Percentiles rank a stretch among this genome's conserved stretches.
phyloP scores from a whole-genome alignment of 1,140 invertebrate genomes.

The Proales similis region DNA sequence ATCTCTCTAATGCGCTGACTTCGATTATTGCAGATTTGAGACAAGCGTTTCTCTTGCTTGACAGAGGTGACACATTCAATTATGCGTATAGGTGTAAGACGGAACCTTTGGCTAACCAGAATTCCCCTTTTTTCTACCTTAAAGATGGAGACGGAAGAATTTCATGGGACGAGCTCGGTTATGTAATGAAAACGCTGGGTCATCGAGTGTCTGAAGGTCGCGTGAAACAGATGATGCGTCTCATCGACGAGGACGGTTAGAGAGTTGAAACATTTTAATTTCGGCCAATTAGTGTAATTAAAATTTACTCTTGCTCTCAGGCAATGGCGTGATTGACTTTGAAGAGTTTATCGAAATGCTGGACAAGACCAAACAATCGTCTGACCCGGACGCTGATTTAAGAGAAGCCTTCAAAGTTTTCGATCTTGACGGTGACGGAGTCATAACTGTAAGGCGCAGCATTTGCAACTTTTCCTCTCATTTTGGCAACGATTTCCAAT shows the following conservation, averaged over 20 bases:
- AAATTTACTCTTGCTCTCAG: not conserved
- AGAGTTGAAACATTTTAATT: not conserved
- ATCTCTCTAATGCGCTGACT: not conserved
- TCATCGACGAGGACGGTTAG: slow-evolving; percentile 32
- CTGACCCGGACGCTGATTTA: slow-evolving; percentile 37
- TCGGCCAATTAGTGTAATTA: not conserved
- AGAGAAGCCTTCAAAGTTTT: slow-evolving; percentile 38
- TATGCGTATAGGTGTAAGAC: no score
- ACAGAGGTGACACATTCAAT: slow-evolving; percentile 9
- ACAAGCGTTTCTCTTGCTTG: slow-evolving; percentile 35
- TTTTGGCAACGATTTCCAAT: not conserved
- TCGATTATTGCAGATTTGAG: slow-evolving; percentile 20
- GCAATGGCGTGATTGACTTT: slow-evolving; percentile 36
- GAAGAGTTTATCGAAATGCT: slow-evolving; percentile 38
- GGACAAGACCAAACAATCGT: slow-evolving; percentile 21
- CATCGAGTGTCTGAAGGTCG: slow-evolving; percentile 31
- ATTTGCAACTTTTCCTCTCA: not conserved
- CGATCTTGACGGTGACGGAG: slow-evolving; percentile 37
- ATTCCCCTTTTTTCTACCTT: not conserved
- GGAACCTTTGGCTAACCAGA: not conserved
- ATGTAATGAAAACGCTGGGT: slow-evolving; percentile 31
- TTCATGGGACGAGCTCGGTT: slow-evolving; percentile 34
- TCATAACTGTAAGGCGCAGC: slow-evolving; percentile 5
- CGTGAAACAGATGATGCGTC: slow-evolving; percentile 32
- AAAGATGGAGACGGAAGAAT: slow-evolving; percentile 34